Conservation (phyloP, 2,888 invertebrate species). For the Agrochola lychnidis region DNA sequence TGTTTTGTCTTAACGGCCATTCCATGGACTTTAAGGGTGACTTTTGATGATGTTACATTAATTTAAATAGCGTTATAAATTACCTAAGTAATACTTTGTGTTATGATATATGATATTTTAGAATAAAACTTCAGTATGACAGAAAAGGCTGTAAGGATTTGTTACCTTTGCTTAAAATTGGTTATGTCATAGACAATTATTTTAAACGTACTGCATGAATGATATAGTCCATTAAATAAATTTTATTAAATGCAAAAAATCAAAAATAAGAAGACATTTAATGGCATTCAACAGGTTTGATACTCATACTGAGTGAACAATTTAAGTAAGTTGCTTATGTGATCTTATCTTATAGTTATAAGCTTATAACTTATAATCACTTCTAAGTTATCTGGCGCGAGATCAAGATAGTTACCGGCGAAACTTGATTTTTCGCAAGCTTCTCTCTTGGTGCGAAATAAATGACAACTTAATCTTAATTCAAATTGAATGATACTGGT, state of each 20-base stretch:
- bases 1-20: slow-evolving; percentile 68
- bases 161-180: slow-evolving; percentile 31
- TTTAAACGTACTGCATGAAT: neutral
- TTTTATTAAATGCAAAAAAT: neutral
- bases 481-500: slow-evolving; percentile 33
- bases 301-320: slow-evolving; percentile 18
- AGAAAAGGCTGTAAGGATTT: slow-evolving; percentile 5
- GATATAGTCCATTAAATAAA: neutral
- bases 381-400: slow-evolving; percentile 13
- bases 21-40: slow-evolving; percentile 58
- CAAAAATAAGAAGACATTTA: neutral
- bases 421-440: slow-evolving; percentile 48
- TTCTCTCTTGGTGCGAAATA: slow-evolving; percentile 28
- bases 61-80: slow-evolving; percentile 45
- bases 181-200: slow-evolving; percentile 14
- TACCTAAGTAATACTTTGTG: slow-evolving; percentile 26
- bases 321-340: slow-evolving; percentile 46
- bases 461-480: slow-evolving; percentile 38
- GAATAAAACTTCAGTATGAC: slow-evolving; percentile 19
- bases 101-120: slow-evolving; percentile 40
- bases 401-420: slow-evolving; percentile 36
- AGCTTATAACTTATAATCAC: too few relatives aligned
- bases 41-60: slow-evolving; percentile 61
- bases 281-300: slow-evolving; percentile 37
- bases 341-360: slow-evolving; percentile 36